Conservation (phyloP, 37 sponge, comb jelly and placozoan species). For the Diacarnus erythraeanus region DNA sequence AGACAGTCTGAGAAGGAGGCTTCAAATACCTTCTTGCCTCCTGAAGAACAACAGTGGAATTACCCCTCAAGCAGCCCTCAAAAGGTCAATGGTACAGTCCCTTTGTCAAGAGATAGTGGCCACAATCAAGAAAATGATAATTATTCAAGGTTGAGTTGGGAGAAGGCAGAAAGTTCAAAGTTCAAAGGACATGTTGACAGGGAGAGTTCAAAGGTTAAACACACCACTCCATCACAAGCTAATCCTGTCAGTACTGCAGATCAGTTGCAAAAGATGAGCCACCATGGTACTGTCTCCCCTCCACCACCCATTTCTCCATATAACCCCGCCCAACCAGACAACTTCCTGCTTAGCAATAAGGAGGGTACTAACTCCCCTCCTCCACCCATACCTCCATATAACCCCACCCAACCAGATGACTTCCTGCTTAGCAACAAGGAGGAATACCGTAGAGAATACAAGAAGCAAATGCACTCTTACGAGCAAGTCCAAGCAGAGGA, state of each 20-base stretch:
- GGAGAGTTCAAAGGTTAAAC: neutral
- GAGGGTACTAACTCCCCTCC: neutral
- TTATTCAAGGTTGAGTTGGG: neutral
- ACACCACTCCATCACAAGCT: neutral
- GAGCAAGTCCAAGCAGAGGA: conserved; percentile 9
- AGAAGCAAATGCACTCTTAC: conserved; percentile 13
- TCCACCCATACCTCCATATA: conserved; percentile 47
- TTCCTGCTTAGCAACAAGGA: conserved; percentile 36
- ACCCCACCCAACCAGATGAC: conserved; percentile 24
- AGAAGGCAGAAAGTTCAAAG: neutral
- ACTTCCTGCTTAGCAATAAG: neutral
- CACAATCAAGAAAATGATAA: neutral
- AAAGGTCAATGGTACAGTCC: neutral
- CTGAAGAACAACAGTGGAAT: neutral
- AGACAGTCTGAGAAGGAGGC: neutral
- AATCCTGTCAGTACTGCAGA: too few relatives aligned
- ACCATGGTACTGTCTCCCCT: neutral
- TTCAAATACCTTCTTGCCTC: neutral
- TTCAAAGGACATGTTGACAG: neutral
- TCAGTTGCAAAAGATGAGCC: neutral
- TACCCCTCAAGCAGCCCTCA: neutral
- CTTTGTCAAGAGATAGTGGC: neutral
- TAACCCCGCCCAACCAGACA: neutral
- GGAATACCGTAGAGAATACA: conserved; percentile 16
- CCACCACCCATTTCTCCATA: neutral